phyloP scores from a whole-genome alignment of 2,797 vertebrate species.

The Brotula barbata region DNA sequence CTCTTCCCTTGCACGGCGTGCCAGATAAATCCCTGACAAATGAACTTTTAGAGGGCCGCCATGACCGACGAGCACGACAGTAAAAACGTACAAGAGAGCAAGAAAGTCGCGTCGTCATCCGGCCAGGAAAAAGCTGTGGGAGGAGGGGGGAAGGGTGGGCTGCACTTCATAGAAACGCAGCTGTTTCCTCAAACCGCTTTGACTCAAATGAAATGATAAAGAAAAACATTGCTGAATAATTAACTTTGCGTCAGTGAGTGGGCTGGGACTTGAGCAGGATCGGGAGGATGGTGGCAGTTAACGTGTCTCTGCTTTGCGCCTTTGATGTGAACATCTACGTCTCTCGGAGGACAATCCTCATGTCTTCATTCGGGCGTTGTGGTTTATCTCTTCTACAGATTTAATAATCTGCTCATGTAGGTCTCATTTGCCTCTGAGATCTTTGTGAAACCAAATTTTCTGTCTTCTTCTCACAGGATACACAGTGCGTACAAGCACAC shows the following conservation, averaged over 20 bases:
- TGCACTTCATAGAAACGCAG: constrained; percentile 61
- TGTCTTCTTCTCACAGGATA: constrained; percentile 9
- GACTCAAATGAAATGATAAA: constrained; percentile 45
- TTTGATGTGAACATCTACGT: not conserved
- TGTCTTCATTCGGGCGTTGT: constrained; percentile 3
- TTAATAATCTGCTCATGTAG: constrained; percentile 43
- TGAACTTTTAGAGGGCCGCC: constrained; percentile 51
- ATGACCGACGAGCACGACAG: constrained; percentile 42
- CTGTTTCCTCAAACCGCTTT: constrained; percentile 74
- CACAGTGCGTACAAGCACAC: not conserved
- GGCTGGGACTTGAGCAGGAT: constrained; percentile 9
- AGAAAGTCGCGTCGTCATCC: constrained; percentile 39
- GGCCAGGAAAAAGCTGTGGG: constrained; percentile 60
- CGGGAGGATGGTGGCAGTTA: constrained; percentile 5
- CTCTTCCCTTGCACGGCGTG: constrained; percentile 50
- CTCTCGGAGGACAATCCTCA: constrained; percentile 29
- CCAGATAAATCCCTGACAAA: constrained; percentile 67
- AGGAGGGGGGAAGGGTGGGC: not conserved
- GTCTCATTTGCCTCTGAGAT: constrained; percentile 33
- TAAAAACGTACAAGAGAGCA: constrained; percentile 42
- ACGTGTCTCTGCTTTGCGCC: constrained; percentile 7
- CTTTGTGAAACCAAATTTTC: constrained; percentile 14
- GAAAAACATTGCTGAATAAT: constrained; percentile 66
- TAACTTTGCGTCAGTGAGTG: constrained; percentile 40
- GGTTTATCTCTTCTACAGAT: constrained; percentile 31